A percentile compares a stretch with the other conserved stretches of the same genome.
These are phyloP conservation scores for Drosophila antonietae DNA, from an alignment of 2,888 invertebrate species.

Conservation along the genomic window DNA sequence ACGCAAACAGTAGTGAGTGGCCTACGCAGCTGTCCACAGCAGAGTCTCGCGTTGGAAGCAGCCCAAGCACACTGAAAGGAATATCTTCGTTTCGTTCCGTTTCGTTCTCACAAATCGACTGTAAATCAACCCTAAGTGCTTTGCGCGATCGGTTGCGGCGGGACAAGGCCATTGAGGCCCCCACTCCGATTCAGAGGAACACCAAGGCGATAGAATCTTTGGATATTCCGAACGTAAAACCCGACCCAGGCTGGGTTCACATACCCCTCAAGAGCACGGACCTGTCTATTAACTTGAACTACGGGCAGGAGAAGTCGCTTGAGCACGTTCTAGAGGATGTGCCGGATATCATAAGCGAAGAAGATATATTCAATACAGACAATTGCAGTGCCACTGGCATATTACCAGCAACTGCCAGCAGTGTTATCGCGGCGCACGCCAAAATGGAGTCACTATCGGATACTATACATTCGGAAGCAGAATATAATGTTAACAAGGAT, in stretches of 20 bases:
- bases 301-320: conserved; percentile 77
- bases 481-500: conserved; percentile 67
- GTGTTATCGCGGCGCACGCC: conserved; percentile 77
- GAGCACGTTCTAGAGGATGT: conserved; percentile 79
- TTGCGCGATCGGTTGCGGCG: conserved; percentile 81
- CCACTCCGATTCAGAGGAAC: conserved; percentile 53
- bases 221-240: not conserved
- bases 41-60: conserved; percentile 86
- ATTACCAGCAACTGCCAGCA: conserved; percentile 61
- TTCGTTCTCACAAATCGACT: conserved; percentile 95
- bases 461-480: conserved; percentile 80
- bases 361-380: conserved; percentile 79
- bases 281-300: conserved; percentile 76
- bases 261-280: conserved; percentile 80
- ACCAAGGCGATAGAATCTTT: conserved; percentile 42
- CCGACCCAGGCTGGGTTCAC: conserved; percentile 76
- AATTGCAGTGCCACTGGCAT: conserved; percentile 44
- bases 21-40: conserved; percentile 86
- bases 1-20: conserved; percentile 73
- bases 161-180: conserved; percentile 79
- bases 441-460: conserved; percentile 82
- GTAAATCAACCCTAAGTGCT: conserved; percentile 85
- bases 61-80: conserved; percentile 85
- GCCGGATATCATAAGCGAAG: conserved; percentile 81
- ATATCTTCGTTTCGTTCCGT: conserved; percentile 91